A percentile compares a stretch with the other conserved stretches of the same genome.
These are phyloP conservation scores for Calliphora vicina DNA, from an alignment of 1,140 invertebrate species.

Conservation along the genomic window DNA sequence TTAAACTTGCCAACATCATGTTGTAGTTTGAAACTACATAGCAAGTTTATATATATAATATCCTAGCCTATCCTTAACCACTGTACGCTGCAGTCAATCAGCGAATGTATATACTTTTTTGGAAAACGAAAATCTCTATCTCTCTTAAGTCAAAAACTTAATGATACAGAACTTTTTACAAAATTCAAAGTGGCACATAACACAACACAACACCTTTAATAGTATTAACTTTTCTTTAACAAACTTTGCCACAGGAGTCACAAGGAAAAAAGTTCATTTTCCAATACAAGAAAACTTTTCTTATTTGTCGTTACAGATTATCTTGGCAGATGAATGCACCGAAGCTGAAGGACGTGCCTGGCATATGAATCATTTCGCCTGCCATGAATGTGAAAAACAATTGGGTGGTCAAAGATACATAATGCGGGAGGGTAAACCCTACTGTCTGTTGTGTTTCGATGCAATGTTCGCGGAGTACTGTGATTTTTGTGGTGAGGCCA, in stretches of 20 bases:
- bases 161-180: slow-evolving; percentile 3
- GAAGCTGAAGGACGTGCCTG: slow-evolving; percentile 97
- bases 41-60: no score
- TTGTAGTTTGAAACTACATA: no score
- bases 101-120: neutral
- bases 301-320: slow-evolving; percentile 73
- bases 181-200: neutral
- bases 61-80: neutral
- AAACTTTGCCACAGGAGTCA: neutral
- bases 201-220: neutral
- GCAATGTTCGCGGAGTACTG: slow-evolving; percentile 96
- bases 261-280: neutral
- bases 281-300: slow-evolving; percentile 12
- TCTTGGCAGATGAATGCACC: slow-evolving; percentile 97
- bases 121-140: neutral
- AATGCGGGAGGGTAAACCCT: slow-evolving; percentile 92
- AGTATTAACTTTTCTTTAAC: neutral
- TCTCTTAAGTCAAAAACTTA: slow-evolving; percentile 4
- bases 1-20: no score
- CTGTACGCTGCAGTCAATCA: neutral
- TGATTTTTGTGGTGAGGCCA: slow-evolving; percentile 94
- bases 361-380: slow-evolving; percentile 99
- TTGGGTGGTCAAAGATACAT: slow-evolving; percentile 97
- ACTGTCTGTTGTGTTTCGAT: slow-evolving; percentile 95
- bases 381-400: slow-evolving; percentile 92